Evolutionary conservation across 2,888 invertebrate species (phyloP).

Genomic region (Lasioglossum pauxillum): DNA sequence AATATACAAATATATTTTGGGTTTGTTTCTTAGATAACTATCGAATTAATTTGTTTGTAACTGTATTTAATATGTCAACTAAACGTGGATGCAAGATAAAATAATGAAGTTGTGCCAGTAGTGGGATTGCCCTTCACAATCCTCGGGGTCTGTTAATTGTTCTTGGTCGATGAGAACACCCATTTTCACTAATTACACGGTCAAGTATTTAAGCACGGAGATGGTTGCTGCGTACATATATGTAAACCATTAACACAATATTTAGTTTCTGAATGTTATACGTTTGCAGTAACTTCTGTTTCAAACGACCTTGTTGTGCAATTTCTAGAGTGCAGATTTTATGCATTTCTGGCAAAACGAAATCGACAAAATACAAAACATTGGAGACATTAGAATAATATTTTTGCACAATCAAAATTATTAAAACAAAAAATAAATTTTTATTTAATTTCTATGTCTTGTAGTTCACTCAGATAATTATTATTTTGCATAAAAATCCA

Average conservation of each 20-base stretch:
- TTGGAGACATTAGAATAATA: no score
- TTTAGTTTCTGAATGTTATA: not conserved
- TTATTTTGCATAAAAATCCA: not conserved
- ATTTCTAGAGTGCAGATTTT: not conserved
- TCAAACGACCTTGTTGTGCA: not conserved
- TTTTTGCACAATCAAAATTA: no score
- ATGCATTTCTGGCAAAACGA: not conserved
- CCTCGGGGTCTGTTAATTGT: slow-evolving; percentile 13
- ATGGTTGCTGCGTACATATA: not conserved
- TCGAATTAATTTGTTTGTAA: not conserved
- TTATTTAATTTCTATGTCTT: no score
- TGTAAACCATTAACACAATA: not conserved
- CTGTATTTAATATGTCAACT: not conserved
- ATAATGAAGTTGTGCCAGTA: not conserved
- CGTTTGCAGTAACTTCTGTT: not conserved
- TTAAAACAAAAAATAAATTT: no score
- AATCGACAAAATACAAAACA: no score
- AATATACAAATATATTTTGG: not conserved
- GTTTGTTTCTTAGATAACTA: not conserved
- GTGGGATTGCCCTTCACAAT: not conserved
- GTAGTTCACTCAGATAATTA: no score
- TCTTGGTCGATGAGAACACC: not conserved
- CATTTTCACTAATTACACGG: slow-evolving; percentile 13
- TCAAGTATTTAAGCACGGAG: not conserved
- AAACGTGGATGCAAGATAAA: not conserved